Evolutionary conservation across 2,888 invertebrate genomes (phyloP), one percentile per base, ranked within the genome.

Genomic region (Bimastos eiseni): DNA sequence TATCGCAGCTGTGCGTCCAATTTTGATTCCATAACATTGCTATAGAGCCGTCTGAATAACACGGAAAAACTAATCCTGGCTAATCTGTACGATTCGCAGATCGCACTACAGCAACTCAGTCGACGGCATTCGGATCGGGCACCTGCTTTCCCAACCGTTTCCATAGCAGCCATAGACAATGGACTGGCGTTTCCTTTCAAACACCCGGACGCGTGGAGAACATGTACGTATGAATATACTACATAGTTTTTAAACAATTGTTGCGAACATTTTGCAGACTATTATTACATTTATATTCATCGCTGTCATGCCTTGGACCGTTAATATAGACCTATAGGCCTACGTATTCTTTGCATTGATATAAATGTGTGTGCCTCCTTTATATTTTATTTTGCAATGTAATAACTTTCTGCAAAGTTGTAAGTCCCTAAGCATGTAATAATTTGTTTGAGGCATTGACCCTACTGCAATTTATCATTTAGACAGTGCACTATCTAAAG

Each of bases 191-290:
- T 99, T 95, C 99, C 99, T 17, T 99, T 98, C 96, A 99, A 99
- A 95, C 99, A 99, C 96, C 99, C 99, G 0, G 99, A 99, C 96
- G 98, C 99, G 91, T 99, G 99, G 99, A 96, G 99, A 93, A 98
- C 99, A 55, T 99, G 96, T 96, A 93, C 95, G 95, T 95, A 38
- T 19, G 3, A 49, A 49, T 24, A 49, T 49, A 49, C 24, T 49
- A 3, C 24, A 17, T 49, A 49, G 21, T n/a, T 70, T n/a, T 1
- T 8, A 70, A 8, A 1, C 3, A 19, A 21, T 49, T 24, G n/a
- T 70, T 70, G 70, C n/a, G n/a, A 70, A 70, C n/a, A 70, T 70
- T 13, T n/a, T 70, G 8, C n/a, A n/a, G n/a, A n/a, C n/a, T n/a
- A n/a, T n/a, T n/a, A n/a, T n/a, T n/a, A n/a, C n/a, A n/a, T n/a